Base-by-base conservation (phyloP, 2,113 vertebrate genomes). In the Vidua macroura region DNA sequence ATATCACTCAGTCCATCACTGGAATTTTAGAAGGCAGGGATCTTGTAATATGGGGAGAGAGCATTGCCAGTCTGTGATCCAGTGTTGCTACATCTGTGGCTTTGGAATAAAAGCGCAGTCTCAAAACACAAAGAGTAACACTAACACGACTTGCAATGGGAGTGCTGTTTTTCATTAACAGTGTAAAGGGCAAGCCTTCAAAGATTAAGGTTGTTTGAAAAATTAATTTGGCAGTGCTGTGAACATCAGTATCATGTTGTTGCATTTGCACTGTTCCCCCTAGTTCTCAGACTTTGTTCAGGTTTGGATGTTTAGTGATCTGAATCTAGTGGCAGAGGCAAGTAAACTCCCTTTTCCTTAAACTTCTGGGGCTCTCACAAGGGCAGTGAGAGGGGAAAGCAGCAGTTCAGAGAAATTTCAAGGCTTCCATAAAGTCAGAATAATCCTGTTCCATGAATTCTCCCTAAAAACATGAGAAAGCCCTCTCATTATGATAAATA, bases 341-440 rank as follows among this genome's bases (percentile, higher is more conserved):
- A 24, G 11, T 18, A 63, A 49, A 84, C 30, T 74, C 16, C 16
- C 13, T 72, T 72, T 76, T 19, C 15, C 20, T 17, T 60, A 28
- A 55, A 46, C 7, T 9, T 33, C 10, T 0, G 0, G 7, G 23
- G 35, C 14, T 17, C 25, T 67, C 25, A 25, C 2, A 2, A 67
- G 31, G 31, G 62, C 25, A 43, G 31, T 25, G 16, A 51, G 13
- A 16, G 16, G 13, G 6, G 3, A n/a, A 53, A 52, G 60, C 13
- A 46, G 28, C 3, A 41, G 11, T 63, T 39, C 1, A 11, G 37
- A 39, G 11, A 74, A 44, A 59, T 35, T 48, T 73, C 33, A 75
- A 55, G 9, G 9, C 15, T 74, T 67, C 37, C 44, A 4, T 10
- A 25, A 68, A 44, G 8, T 10, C 2, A 1, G n/a, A 74, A n/a